Conservation (phyloP, 2,113 vertebrate genomes). For the Pluvianellus socialis region DNA sequence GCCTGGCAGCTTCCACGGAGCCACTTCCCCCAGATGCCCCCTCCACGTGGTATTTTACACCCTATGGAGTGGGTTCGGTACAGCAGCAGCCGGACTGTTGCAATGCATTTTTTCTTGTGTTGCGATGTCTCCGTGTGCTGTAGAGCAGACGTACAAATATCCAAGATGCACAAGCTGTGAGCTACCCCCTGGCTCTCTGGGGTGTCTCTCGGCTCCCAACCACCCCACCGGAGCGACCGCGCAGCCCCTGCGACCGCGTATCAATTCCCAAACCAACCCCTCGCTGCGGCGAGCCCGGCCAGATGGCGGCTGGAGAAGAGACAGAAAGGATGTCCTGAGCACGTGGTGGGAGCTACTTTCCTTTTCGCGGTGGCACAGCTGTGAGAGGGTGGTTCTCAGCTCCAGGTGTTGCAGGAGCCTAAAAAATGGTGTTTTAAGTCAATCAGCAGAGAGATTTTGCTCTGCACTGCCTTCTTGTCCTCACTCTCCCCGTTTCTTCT, state of each 20-base stretch:
- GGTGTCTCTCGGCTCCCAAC: neutral
- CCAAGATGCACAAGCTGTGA: neutral
- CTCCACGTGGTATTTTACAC: neutral
- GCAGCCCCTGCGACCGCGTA: fast-evolving
- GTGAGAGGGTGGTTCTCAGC: neutral
- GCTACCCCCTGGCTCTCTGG: neutral
- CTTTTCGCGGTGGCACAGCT: fast-evolving
- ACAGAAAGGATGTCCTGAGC: neutral
- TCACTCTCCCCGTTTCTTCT: neutral
- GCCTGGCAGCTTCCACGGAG: neutral
- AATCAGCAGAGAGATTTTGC: neutral
- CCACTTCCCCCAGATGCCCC: neutral
- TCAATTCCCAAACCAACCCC: neutral
- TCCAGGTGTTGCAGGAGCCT: neutral
- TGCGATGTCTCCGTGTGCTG: neutral
- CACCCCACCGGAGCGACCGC: fast-evolving
- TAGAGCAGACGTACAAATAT: neutral
- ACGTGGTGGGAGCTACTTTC: neutral
- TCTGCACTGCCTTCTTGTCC: neutral
- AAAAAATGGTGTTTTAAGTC: neutral
- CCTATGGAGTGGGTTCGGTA: neutral
- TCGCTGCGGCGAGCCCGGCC: neutral
- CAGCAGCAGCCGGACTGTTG: neutral
- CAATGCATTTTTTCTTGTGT: fast-evolving
- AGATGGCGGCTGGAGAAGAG: neutral